These are phyloP conservation scores for Oligia latruncula DNA, from an alignment of 2,888 invertebrate species.

Conservation along the genomic window DNA sequence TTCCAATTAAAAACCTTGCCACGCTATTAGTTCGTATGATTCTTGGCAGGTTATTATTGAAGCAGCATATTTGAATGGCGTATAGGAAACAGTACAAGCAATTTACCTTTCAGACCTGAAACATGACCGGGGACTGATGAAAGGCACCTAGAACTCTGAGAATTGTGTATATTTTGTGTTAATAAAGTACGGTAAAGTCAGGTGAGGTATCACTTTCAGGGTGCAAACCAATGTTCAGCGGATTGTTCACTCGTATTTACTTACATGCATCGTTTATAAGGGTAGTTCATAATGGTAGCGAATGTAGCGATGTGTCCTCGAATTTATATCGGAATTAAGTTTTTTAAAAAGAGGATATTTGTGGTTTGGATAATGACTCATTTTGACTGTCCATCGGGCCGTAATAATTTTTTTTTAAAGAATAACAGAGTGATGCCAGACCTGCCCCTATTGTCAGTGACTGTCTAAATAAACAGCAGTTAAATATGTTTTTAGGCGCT, in stretches of 20 bases:
- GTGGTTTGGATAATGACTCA: not conserved
- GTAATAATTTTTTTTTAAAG: too few relatives aligned
- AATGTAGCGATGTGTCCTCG: not conserved
- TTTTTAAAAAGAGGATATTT: not conserved
- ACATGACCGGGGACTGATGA: not conserved
- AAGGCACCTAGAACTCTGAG: not conserved
- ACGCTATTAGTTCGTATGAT: not conserved
- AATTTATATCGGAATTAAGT: not conserved
- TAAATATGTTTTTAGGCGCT: not conserved
- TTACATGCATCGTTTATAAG: slow-evolving; percentile 25
- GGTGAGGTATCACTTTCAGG: slow-evolving; percentile 13
- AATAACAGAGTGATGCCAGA: not conserved
- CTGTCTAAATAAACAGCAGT: not conserved
- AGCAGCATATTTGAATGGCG: not conserved
- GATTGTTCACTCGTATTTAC: slow-evolving; percentile 38
- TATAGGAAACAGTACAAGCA: not conserved
- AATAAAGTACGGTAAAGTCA: not conserved
- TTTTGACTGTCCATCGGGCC: not conserved
- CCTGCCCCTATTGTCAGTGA: not conserved
- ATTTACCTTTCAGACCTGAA: slow-evolving; percentile 2
- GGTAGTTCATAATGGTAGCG: slow-evolving; percentile 8
- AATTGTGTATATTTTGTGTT: not conserved
- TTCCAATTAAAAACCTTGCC: slow-evolving; percentile 2
- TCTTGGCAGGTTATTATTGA: slow-evolving; percentile 1
- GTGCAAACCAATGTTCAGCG: slow-evolving; percentile 36